A percentile compares a stretch with the other conserved stretches of the same genome.
phyloP scores from a whole-genome alignment of 2,113 vertebrate genomes.

The Climacteris rufus region DNA sequence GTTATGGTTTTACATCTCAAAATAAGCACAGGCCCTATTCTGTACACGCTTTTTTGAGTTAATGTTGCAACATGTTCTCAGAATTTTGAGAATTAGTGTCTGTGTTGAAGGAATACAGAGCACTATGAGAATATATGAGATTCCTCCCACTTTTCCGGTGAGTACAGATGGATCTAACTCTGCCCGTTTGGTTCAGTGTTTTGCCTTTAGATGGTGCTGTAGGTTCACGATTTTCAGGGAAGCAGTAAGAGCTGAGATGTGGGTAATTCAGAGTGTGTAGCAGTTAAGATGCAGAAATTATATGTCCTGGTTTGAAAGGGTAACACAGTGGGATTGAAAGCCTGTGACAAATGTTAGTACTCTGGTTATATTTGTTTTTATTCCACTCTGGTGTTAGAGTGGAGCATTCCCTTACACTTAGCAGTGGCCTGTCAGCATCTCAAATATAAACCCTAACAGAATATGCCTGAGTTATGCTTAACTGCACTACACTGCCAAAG shows the following conservation, averaged over 20 bases:
- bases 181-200: background rate
- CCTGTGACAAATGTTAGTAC: background rate
- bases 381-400: background rate
- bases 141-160: background rate
- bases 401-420: background rate
- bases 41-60: background rate
- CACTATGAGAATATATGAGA: background rate
- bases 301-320: background rate
- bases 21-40: background rate
- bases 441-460: background rate
- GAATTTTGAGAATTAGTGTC: background rate
- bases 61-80: background rate
- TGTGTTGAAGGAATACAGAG: background rate
- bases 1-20: background rate
- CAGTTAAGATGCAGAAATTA: background rate
- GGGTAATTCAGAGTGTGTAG: background rate
- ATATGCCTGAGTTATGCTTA: background rate
- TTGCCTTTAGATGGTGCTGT: constrained; percentile 45
- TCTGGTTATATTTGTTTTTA: background rate
- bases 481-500: background rate
- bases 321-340: background rate
- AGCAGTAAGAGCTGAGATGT: background rate
- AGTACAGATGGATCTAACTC: background rate
- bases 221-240: background rate
- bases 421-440: background rate